These are phyloP conservation scores for Saturnia japonica DNA, from an alignment of 2,888 invertebrate genomes.

Conservation along the genomic window DNA sequence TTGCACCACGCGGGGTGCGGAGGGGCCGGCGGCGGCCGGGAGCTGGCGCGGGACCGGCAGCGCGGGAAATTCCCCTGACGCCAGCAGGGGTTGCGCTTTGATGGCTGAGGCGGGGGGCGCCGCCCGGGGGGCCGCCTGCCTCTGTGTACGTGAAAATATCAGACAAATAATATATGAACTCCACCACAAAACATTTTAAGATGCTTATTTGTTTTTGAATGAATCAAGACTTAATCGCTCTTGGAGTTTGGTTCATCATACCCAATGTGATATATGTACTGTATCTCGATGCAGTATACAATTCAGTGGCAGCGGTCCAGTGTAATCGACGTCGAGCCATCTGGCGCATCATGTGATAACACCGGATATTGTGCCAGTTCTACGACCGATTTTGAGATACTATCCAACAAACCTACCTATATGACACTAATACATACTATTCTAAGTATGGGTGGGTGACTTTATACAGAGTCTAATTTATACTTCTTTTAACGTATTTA, in stretches of 20 bases:
- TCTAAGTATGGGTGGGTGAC: neutral
- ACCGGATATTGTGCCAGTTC: constrained; percentile 59
- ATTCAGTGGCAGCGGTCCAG: constrained; percentile 56
- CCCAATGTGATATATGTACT: constrained; percentile 2
- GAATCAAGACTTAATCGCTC: neutral
- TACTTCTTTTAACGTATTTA: neutral
- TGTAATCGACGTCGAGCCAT: constrained; percentile 52
- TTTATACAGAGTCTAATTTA: neutral
- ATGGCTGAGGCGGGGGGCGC: too few species aligned
- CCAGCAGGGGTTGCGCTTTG: too few species aligned
- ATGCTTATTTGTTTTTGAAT: neutral
- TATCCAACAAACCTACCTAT: constrained; percentile 23
- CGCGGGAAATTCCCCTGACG: too few species aligned
- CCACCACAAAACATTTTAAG: too few species aligned
- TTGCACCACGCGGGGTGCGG: too few species aligned
- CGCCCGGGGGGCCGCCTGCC: too few species aligned
- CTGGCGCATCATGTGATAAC: constrained; percentile 56
- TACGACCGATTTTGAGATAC: constrained; percentile 35
- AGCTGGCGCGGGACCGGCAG: too few species aligned
- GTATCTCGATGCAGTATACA: constrained; percentile 17
- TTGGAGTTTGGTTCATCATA: constrained; percentile 13
- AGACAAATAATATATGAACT: too few species aligned
- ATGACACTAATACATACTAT: neutral
- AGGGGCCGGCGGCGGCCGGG: too few species aligned
- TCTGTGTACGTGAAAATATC: too few species aligned